Conservation (phyloP, 1,140 invertebrate species). For the Yoshiicerus persimilis region DNA sequence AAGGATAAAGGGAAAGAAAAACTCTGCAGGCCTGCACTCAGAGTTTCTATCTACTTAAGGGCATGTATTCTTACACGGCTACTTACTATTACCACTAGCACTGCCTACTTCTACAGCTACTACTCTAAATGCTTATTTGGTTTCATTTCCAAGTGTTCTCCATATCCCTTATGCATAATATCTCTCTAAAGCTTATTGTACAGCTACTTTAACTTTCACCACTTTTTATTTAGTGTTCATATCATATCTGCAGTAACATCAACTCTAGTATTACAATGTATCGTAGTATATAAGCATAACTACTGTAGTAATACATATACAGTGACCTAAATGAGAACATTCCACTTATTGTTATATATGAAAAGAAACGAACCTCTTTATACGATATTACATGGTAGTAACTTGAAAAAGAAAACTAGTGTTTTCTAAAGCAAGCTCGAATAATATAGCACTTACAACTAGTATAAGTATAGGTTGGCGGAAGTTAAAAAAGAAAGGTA, state of each 20-base stretch:
- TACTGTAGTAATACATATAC: too few relatives aligned
- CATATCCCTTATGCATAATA: not conserved
- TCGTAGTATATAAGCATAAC: too few relatives aligned
- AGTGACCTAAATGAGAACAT: too few relatives aligned
- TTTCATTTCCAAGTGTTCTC: not conserved
- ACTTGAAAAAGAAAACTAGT: not conserved
- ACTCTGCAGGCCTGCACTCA: not conserved
- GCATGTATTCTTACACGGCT: not conserved
- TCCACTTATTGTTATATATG: not conserved
- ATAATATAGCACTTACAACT: too few relatives aligned
- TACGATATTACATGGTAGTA: too few relatives aligned
- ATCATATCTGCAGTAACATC: too few relatives aligned
- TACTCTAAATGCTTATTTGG: too few relatives aligned
- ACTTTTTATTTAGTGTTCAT: not conserved
- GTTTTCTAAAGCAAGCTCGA: too few relatives aligned
- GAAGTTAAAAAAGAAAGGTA: not conserved
- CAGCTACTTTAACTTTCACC: not conserved
- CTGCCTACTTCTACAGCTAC: not conserved
- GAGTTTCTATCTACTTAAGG: not conserved
- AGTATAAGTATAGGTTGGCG: too few relatives aligned
- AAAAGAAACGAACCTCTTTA: too few relatives aligned
- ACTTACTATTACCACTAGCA: not conserved
- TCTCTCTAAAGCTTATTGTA: not conserved
- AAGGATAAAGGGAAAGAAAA: not conserved
- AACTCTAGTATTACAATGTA: too few relatives aligned